Base-by-base conservation (phyloP, 2,888 invertebrate species). In the Dolichopus griseipennis region DNA sequence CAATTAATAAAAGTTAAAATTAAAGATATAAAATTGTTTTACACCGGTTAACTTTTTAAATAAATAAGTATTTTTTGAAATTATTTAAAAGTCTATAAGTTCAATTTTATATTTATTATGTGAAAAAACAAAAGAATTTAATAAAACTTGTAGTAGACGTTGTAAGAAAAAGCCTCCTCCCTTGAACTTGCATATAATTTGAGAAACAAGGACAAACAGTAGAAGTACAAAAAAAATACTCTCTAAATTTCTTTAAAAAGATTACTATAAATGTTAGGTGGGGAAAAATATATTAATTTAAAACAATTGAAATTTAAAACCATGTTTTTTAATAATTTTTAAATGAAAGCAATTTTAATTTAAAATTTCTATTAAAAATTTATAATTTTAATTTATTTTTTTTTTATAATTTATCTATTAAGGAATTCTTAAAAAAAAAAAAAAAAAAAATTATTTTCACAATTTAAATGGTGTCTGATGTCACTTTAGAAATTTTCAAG, bases 151-250 rank as follows among this genome's bases (percentile, higher is more conserved):
- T 52, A 52, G 52, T 52, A 52, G 52, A 52, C 52, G 52, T 52
- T 52, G 52, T n/a, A n/a, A n/a, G n/a, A 18, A 52, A 52, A 52
- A n/a, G 27, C 18, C 52, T 52, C 52, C 52, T 52, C 52, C 52
- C 52, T 52, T 52, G 52, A 52, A 52, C 52, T 52, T 52, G 52
- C 52, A 18, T 52, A 18, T 18, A 52, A n/a, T 52, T 52, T 15
- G 52, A 52, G 52, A 18, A 52, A 52, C 52, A 52, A 52, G 52
- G 52, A 52, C 52, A 52, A 52, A 52, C 18, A 52, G 52, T 52
- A 12, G 52, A 52, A 52, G 15, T 15, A 52, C 2, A n/a, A 52
- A 52, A 52, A n/a, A 52, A 52, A 52, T 15, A 41, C 15, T 52
- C 52, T 18, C 52, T 18, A 41, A 52, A 52, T 52, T 52, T 52